Conservation (phyloP, 1,140 invertebrate genomes). For the Drosophila kurseongensis region DNA sequence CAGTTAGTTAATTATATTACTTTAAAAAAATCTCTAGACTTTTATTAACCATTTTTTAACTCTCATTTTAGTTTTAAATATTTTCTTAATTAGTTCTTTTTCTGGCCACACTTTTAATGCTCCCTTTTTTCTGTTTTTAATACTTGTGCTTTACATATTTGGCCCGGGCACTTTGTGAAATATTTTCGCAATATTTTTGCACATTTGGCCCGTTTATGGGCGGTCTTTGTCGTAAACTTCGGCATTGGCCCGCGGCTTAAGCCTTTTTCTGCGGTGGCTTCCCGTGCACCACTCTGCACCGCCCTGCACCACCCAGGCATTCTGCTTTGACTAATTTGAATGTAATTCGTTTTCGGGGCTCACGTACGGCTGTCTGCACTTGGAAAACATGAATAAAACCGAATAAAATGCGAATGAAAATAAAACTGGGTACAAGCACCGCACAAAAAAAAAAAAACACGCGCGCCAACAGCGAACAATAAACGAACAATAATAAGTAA, state of each 20-base stretch:
- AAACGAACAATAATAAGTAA: constrained; percentile 78
- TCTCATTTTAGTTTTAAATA: no score
- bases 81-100: no score
- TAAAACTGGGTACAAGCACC: constrained; percentile 10
- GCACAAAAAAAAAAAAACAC: constrained; percentile 26
- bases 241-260: constrained; percentile 17
- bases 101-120: not conserved
- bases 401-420: constrained; percentile 37
- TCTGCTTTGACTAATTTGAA: constrained; percentile 67
- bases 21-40: no score
- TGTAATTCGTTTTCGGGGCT: constrained; percentile 62
- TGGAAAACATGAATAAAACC: constrained; percentile 47
- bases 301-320: not conserved
- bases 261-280: constrained; percentile 5
- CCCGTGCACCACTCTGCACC: not conserved
- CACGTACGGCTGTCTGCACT: constrained; percentile 57
- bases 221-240: constrained; percentile 54
- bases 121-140: constrained; percentile 21
- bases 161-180: not conserved
- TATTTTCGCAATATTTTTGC: constrained; percentile 45
- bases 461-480: constrained; percentile 59
- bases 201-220: constrained; percentile 40
- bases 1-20: no score
- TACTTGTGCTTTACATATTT: constrained; percentile 43
- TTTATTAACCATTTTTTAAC: no score